A percentile compares a stretch with the other conserved stretches of the same genome.
Evolutionary conservation across 2,113 vertebrate species (phyloP).

Genomic region (Gymnogyps californianus): DNA sequence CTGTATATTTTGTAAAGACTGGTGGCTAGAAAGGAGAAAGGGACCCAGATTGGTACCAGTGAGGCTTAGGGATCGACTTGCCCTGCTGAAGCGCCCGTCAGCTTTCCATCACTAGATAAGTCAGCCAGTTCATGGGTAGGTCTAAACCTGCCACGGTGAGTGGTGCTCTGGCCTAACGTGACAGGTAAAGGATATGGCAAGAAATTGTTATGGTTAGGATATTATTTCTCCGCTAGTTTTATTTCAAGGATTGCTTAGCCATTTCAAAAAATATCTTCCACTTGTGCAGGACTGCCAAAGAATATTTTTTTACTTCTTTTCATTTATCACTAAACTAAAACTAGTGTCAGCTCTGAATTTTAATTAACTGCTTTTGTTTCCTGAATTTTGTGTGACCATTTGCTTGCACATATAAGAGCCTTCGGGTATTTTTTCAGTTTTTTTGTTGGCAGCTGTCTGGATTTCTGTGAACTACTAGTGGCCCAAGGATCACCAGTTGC

Average conservation of each 20-base stretch:
- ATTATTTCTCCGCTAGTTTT: background rate
- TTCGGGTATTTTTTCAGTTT: background rate
- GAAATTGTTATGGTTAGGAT: background rate
- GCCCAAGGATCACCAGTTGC: background rate
- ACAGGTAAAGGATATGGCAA: background rate
- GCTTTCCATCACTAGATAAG: background rate
- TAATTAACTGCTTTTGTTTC: background rate
- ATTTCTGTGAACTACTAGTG: background rate
- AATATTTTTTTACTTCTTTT: background rate
- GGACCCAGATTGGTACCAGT: background rate
- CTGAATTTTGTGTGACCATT: background rate
- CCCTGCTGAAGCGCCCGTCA: background rate
- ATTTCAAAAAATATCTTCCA: background rate
- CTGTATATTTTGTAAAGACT: background rate
- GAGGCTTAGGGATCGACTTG: background rate
- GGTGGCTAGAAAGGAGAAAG: background rate
- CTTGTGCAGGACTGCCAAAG: background rate
- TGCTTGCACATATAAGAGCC: background rate
- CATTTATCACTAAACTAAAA: background rate
- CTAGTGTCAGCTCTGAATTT: background rate
- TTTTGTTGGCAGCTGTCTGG: background rate
- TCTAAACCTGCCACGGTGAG: background rate
- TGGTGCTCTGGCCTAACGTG: fast-evolving
- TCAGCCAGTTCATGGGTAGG: background rate
- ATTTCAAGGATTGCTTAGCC: background rate